Conservation (phyloP, 2,797 vertebrate species). For the Lemur catta region DNA sequence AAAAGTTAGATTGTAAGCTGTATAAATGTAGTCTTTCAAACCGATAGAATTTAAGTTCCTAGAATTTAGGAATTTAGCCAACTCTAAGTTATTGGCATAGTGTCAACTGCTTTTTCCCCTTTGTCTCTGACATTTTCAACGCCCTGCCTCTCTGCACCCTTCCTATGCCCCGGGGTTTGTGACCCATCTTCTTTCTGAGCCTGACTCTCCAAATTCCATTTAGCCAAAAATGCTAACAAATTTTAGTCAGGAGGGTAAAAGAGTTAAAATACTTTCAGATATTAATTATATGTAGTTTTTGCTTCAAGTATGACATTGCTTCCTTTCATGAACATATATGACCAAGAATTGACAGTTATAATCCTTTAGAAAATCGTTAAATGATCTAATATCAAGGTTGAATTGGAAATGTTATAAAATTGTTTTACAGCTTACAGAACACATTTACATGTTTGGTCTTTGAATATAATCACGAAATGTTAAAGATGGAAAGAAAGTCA, state of each 20-base stretch:
- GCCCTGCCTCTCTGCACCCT: not conserved
- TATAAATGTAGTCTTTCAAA: not conserved
- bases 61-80: not conserved
- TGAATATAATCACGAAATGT: not conserved
- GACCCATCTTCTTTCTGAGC: not conserved
- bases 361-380: not conserved
- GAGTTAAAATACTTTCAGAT: slow-evolving; percentile 17
- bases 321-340: not conserved
- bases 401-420: not conserved
- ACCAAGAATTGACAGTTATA: not conserved
- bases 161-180: not conserved
- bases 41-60: not conserved
- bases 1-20: not conserved
- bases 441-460: not conserved
- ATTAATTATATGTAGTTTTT: slow-evolving; percentile 25
- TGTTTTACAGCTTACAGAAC: not conserved
- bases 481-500: not conserved
- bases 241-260: slow-evolving; percentile 17
- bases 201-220: not conserved
- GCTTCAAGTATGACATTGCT: not conserved
- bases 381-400: not conserved
- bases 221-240: not conserved
- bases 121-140: not conserved
- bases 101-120: not conserved
- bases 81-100: not conserved